Evolutionary conservation across 2,113 vertebrate species (phyloP).

Genomic region (Athene cunicularia): DNA sequence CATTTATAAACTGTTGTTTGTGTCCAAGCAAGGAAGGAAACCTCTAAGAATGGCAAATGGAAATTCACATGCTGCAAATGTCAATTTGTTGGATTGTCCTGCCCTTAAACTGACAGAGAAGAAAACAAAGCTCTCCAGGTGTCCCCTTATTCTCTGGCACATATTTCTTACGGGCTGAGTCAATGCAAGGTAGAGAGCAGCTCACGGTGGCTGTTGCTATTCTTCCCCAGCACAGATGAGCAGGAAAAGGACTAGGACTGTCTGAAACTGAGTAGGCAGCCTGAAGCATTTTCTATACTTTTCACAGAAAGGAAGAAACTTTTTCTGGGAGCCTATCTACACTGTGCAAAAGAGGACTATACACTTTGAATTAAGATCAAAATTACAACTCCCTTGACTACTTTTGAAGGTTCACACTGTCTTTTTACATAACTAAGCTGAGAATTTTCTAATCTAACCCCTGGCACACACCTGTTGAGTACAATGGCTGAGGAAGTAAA

Average conservation of each 20-base stretch:
- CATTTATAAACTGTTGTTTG: not conserved
- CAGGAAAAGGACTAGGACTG: not conserved
- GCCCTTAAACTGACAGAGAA: not conserved
- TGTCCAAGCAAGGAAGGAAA: not conserved
- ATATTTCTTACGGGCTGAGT: not conserved
- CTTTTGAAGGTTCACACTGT: not conserved
- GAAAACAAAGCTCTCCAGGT: not conserved
- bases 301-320: not conserved
- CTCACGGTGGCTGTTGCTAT: not conserved
- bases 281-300: not conserved
- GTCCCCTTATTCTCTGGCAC: not conserved
- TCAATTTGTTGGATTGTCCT: not conserved
- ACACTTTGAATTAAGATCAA: not conserved
- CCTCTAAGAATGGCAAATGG: not conserved
- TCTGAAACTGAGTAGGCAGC: not conserved
- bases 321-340: not conserved
- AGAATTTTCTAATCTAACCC: not conserved
- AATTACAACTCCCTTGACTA: not conserved
- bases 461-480: not conserved
- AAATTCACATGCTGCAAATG: not conserved
- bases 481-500: not conserved
- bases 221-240: not conserved
- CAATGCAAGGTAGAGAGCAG: not conserved
- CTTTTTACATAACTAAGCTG: not conserved
- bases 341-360: not conserved